Evolutionary conservation across 1,140 invertebrate species (phyloP), one percentile per base, ranked within the genome.

Genomic region (Phortica variegata): DNA sequence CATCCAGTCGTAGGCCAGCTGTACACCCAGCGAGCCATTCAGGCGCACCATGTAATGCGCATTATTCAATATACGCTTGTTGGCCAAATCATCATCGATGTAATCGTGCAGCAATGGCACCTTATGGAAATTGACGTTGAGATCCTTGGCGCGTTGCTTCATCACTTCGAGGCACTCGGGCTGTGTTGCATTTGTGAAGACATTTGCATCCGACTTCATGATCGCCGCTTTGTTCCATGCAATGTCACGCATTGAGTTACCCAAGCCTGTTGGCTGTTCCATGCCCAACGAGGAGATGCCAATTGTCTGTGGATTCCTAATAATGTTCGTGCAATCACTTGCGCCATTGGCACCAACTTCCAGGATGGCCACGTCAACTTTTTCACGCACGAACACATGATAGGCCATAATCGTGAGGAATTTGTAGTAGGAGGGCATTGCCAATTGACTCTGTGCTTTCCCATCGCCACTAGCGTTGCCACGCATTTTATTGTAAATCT

Each of bases 331-430:
- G 58, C 85, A 88, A 76, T 99, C 97, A 60, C 87, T 87, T 76
- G 90, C 84, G 2, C 97, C 96, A 1, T 95, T 97, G 56, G 97
- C 95, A 8, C 97, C 97, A 18, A 98, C 95, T 80, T 99, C 97
- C 3, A 99, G 69, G 36, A 99, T 86, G 5, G 91, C 93, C n/a
- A 97, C 95, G 72, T 99, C 93, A 2, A 95, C 85, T 56, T 90
- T 83, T 65, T 93, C 87, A 42, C 86, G 74, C 0, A 93, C 43
- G 75, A 99, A 98, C 8, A 97, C 79, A 63, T 95, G 84, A 60
- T 95, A 91, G 6, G 93, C 91, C 81, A 99, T 82, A 10, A 98
- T 79, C 0, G 95, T 97, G 1, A 98, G 77, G 69, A 98, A 96
- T 43, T 88, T 85, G 77, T 98, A 98, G 26, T 29, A 29, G 26